Base-by-base conservation (phyloP, 2,888 invertebrate species). In the Andrena dorsata region DNA sequence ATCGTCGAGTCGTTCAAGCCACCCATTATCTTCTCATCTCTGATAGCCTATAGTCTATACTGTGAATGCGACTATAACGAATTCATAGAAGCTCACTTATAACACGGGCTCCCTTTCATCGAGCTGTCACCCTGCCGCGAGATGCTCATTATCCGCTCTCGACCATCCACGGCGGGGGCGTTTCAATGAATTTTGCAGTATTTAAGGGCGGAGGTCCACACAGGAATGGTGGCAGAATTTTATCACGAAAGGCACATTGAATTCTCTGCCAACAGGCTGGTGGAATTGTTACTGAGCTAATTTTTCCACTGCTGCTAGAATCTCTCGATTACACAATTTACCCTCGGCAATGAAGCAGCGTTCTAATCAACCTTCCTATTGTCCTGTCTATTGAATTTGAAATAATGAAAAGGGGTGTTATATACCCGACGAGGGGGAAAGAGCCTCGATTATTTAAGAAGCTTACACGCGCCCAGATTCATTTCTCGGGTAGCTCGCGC, bases 151-250 rank as follows among this genome's bases (percentile, higher is more conserved):
- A 35, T 7, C n/a, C 2, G 7, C 56, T 6, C 10, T 41, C 35
- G 20, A 58, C 13, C n/a, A 56, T 47, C n/a, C 30, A 8, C 26
- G 5, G 32, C 51, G 20, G 26, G 16, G 47, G n/a, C 7, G 49
- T 68, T 69, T 69, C 32, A 23, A 28, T 4, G 6, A 28, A 2
- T 20, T 16, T 70, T 41, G 0, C 26, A 1, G 10, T 2, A 1
- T 56, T 56, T 13, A 68, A 10, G 20, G 28, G 35, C 13, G 26
- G 60, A 53, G 20, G n/a, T 32, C 23, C 13, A 23, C 8, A 0
- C 20, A 26, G n/a, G 49, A 47, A 16, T 63, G 26, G 8, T 8
- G 32, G 49, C 35, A 70, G 49, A 64, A 76, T 79, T 30, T 60
- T 28, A 53, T 8, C 41, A 76, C 8, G 65, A 65, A 65, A 65